Evolutionary conservation across 2,797 vertebrate species (phyloP), one percentile per base, ranked within the genome.

Genomic region (Gila robusta): DNA sequence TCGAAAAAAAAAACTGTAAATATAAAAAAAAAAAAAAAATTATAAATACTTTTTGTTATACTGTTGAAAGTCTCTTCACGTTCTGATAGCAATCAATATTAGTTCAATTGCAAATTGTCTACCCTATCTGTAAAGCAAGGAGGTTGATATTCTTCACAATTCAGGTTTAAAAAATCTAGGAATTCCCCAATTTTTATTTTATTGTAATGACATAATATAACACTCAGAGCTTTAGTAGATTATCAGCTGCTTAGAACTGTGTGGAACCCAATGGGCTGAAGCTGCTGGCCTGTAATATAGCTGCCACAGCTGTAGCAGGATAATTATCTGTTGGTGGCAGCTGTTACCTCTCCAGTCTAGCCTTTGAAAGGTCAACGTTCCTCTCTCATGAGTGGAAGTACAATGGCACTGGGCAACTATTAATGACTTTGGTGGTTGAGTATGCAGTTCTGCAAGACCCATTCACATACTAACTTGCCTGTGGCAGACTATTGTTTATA

Each of bases 271-370:
- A n/a, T 70, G 35, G 62, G 47, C 23, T 84, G 47, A 37, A 37
- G 47, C 47, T 70, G 56, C 78, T 74, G 54, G 84, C 23, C 69
- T 81, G 56, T 56, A 79, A 84, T 70, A 79, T 79, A 17, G 64
- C 37, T 71, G 47, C 49, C 74, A 70, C 83, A 84, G 83, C 49
- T 84, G 83, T 79, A 79, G 76, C 37, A 44, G 49, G 49, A 66
- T 79, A 66, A 84, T 84, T 84, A 84, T 84, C 83, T 79, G 49
- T 79, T 71, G 83, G 66, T 71, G 52, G 66, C 83, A 85, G 64
- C 74, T 85, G 83, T 54, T 85, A 23, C 52, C 64, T 85, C 66
- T 79, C 47, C 49, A 73, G 77, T 85, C 84, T 69, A 85, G 77
- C 64, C 69, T 85, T 49, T 71, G 56, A 85, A 80, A 85, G 84